Evolutionary conservation across 2,797 vertebrate species (phyloP), one percentile per base, ranked within the genome.

Genomic region (Premnoplex brunnescens): DNA sequence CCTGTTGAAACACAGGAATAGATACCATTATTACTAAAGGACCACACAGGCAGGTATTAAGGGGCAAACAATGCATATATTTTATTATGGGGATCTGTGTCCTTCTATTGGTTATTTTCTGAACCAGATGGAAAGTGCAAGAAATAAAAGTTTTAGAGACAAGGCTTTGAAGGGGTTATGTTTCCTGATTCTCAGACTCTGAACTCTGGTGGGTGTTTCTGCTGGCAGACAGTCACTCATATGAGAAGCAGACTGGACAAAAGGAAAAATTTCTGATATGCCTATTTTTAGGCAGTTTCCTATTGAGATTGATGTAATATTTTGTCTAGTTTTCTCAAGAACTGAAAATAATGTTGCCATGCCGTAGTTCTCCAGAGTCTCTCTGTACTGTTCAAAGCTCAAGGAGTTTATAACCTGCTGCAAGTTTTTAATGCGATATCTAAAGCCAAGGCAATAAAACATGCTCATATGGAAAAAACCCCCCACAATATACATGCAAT

Each of bases 261-360:
- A 78, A 81, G 49, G 46, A 68, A 79, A 82, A 24, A 46, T 1
- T 36, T 54, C 41, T 43, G 54, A 43, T 69, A 30, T 36, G 22
- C 27, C 30, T 88, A 20, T 90, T 91, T 96, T 88, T 62, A 83
- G 66, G 55, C 21, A 51, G 32, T 64, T 85, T 85, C 30, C 60
- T 66, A 11, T 76, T 17, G 39, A 55, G 39, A 77, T 39, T 46
- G 20, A 54, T 3, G 14, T 73, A 88, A 11, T 95, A 54, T 82
- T 91, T 93, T 72, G 63, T 85, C 79, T 88, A n/a, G 32, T 68
- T 94, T 89, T 83, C 76, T 85, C 26, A 60, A 76, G 39, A 83
- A 43, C 36, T 66, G 73, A 76, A 85, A 90, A 88, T 73, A 76
- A 51, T 79, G 28, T 73, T 3, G 5, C 68, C 27, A 27, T 43